phyloP scores from a whole-genome alignment of 2,888 invertebrate species.

The Lycaena phlaeas region DNA sequence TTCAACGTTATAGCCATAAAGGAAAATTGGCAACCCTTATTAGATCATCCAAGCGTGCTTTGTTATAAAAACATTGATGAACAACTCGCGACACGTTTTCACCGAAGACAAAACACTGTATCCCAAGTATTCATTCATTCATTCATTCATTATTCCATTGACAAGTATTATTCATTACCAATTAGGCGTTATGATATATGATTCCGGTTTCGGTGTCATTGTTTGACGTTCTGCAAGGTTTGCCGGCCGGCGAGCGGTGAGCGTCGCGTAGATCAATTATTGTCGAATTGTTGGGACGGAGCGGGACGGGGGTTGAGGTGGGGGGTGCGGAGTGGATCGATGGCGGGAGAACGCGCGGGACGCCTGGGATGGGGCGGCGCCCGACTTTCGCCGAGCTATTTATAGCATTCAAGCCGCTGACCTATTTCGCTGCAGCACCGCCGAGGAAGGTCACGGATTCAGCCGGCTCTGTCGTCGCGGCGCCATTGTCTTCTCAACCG shows the following conservation, averaged over 20 bases:
- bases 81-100: no score
- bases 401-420: constrained; percentile 72
- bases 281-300: constrained; percentile 31
- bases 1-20: no score
- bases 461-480: constrained; percentile 59
- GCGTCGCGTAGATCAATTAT: constrained; percentile 32
- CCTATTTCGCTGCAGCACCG: constrained; percentile 69
- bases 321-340: constrained; percentile 25
- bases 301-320: constrained; percentile 17
- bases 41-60: no score
- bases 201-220: constrained; percentile 14
- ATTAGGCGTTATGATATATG: constrained; percentile 4
- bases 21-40: no score
- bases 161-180: constrained; percentile 6
- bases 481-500: constrained; percentile 65
- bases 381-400: constrained; percentile 71
- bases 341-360: constrained; percentile 33
- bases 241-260: constrained; percentile 11
- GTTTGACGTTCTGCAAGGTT: constrained; percentile 18
- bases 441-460: constrained; percentile 70
- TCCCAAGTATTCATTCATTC: neutral
- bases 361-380: constrained; percentile 56
- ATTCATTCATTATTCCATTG: constrained; percentile 6
- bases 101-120: neutral
- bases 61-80: no score